These are phyloP conservation scores for Hemiprocne comata DNA, from an alignment of 2,113 vertebrate genomes.

Conservation along the genomic window DNA sequence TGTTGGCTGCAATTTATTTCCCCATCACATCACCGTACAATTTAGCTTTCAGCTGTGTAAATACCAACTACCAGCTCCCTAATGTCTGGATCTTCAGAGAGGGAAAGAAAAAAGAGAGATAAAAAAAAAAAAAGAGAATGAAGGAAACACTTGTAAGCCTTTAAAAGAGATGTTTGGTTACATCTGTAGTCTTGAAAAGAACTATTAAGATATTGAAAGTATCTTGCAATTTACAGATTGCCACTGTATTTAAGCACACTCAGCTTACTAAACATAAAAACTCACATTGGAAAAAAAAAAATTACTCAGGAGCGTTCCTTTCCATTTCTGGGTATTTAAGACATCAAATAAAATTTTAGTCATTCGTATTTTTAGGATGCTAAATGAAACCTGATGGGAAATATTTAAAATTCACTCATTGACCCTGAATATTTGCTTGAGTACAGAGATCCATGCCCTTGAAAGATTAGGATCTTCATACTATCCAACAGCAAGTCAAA, in stretches of 20 bases:
- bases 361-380: neutral
- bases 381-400: neutral
- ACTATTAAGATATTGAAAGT: neutral
- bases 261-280: neutral
- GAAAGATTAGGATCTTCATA: neutral
- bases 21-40: neutral
- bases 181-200: neutral
- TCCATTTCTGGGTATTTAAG: neutral
- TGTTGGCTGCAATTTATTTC: neutral
- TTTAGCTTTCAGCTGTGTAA: slow-evolving; percentile 6
- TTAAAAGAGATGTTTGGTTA: neutral
- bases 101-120: neutral
- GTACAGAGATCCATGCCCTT: neutral
- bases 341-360: neutral
- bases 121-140: neutral
- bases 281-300: neutral
- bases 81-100: neutral
- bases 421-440: neutral
- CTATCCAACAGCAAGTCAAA: neutral
- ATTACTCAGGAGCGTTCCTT: neutral
- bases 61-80: neutral
- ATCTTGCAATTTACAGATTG: neutral
- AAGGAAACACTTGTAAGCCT: neutral
- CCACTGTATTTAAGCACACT: neutral
- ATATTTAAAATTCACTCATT: neutral